A percentile compares a stretch with the other conserved stretches of the same genome.
phyloP scores from a whole-genome alignment of 2,888 invertebrate species.

The Sthenelais limicola region DNA sequence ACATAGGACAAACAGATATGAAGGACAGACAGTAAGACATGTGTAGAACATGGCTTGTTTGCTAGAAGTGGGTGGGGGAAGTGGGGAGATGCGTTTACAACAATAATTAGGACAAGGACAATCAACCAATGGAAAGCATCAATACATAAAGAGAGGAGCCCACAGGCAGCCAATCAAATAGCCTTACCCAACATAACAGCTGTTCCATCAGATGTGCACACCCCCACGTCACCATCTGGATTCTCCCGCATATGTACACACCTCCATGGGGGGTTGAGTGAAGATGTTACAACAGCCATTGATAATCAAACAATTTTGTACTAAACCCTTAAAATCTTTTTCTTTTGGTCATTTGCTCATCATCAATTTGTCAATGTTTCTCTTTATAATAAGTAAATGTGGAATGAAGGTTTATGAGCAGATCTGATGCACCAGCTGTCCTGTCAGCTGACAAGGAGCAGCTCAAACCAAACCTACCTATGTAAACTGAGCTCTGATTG shows the following conservation, averaged over 20 bases:
- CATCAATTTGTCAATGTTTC: too few relatives aligned
- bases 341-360: background rate
- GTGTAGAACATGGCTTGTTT: too few relatives aligned
- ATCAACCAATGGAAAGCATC: slow-evolving; percentile 20
- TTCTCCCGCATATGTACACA: slow-evolving; percentile 34
- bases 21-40: too few relatives aligned
- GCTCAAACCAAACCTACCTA: slow-evolving; percentile 6
- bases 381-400: too few relatives aligned
- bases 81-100: too few relatives aligned
- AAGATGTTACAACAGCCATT: slow-evolving; percentile 9
- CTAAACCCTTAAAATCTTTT: background rate
- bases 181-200: slow-evolving; percentile 37
- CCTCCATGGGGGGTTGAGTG: slow-evolving; percentile 23
- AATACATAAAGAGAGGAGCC: slow-evolving; percentile 31
- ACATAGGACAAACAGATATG: too few relatives aligned
- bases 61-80: too few relatives aligned
- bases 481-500: too few relatives aligned
- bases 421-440: slow-evolving; percentile 32
- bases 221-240: slow-evolving; percentile 30
- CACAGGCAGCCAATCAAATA: slow-evolving; percentile 39
- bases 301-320: background rate
- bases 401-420: too few relatives aligned
- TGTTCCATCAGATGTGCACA: slow-evolving; percentile 37
- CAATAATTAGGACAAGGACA: too few relatives aligned
- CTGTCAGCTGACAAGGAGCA: slow-evolving; percentile 11